phyloP scores from a whole-genome alignment of 2,113 vertebrate species.

The Nibea albiflora region DNA sequence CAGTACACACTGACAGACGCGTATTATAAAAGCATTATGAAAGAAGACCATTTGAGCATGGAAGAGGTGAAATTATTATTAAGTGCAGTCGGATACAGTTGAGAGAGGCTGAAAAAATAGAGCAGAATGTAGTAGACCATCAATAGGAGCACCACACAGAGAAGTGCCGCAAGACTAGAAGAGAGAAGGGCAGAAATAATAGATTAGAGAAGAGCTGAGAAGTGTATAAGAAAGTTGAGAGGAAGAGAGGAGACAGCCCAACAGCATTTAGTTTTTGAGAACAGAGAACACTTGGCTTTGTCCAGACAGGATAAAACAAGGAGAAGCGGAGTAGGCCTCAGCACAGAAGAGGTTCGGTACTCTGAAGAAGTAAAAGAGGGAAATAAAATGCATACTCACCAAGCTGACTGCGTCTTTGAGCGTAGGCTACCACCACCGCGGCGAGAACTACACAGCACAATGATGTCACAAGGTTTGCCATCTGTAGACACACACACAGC shows the following conservation, averaged over 20 bases:
- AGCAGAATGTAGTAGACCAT: not conserved
- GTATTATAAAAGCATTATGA: not conserved
- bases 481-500: slow-evolving; percentile 87
- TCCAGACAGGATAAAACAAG: not conserved
- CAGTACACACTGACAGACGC: no score
- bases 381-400: slow-evolving; percentile 87
- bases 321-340: not conserved
- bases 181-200: not conserved
- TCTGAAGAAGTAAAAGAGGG: not conserved
- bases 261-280: not conserved
- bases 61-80: not conserved
- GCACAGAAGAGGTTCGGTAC: not conserved
- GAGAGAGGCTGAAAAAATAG: not conserved
- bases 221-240: not conserved
- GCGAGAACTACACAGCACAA: slow-evolving; percentile 93
- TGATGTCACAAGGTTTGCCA: slow-evolving; percentile 93
- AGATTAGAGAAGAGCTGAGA: not conserved
- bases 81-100: not conserved
- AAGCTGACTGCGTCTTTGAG: slow-evolving; percentile 92
- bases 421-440: slow-evolving; percentile 89
- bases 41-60: not conserved
- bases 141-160: not conserved
- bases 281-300: not conserved
- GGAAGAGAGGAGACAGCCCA: not conserved
- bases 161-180: not conserved